Percentiles rank a stretch among this genome's conserved stretches.
phyloP scores from a whole-genome alignment of 2,797 vertebrate genomes.

The Gila robusta region DNA sequence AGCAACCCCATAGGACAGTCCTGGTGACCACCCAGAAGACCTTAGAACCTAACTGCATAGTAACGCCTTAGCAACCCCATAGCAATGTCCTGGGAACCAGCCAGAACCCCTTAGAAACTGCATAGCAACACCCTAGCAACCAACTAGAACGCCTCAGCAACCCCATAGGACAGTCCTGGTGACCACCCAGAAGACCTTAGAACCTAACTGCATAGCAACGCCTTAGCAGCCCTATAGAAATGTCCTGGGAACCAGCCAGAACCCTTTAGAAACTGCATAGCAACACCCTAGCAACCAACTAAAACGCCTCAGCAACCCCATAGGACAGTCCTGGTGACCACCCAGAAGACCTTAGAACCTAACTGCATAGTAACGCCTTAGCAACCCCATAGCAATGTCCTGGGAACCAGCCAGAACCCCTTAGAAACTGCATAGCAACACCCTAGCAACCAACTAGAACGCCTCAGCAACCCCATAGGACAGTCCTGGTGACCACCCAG shows the following conservation, averaged over 20 bases:
- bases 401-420: background rate
- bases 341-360: background rate
- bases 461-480: background rate
- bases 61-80: background rate
- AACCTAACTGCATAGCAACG: background rate
- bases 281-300: background rate
- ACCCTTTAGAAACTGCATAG: background rate
- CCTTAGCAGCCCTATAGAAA: no score
- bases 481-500: background rate
- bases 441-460: background rate
- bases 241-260: background rate
- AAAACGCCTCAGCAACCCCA: background rate
- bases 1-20: no score
- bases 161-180: background rate
- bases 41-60: background rate
- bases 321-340: background rate
- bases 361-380: background rate
- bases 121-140: background rate
- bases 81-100: background rate
- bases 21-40: background rate
- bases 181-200: background rate
- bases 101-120: background rate
- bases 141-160: background rate
- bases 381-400: background rate
- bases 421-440: background rate